These are phyloP conservation scores for Anagyrus pseudococci DNA, from an alignment of 2,888 invertebrate genomes.

Conservation along the genomic window DNA sequence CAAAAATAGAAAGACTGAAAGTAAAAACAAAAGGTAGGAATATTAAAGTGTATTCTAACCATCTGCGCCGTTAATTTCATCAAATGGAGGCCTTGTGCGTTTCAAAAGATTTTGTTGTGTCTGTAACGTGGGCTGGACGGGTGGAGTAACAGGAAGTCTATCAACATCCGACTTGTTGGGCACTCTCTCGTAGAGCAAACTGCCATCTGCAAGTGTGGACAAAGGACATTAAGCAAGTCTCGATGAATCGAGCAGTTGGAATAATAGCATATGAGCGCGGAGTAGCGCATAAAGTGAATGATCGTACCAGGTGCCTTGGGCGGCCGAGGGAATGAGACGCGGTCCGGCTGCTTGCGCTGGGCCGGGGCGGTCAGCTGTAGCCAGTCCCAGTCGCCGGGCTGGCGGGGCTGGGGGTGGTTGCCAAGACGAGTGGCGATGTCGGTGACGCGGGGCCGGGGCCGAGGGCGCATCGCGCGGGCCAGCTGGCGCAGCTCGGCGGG, in stretches of 20 bases:
- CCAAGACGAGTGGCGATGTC: conserved; percentile 75
- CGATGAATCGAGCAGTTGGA: conserved; percentile 2
- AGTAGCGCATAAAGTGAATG: neutral
- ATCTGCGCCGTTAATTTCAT: conserved; percentile 88
- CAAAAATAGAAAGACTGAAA: too few species aligned
- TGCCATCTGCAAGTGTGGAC: conserved; percentile 71
- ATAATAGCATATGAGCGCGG: neutral
- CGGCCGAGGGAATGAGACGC: conserved; percentile 88
- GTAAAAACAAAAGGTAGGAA: neutral
- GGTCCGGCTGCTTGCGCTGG: conserved; percentile 80
- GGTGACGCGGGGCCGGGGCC: conserved; percentile 65
- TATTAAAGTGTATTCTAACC: conserved; percentile 64
- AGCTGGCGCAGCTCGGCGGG: conserved; percentile 54
- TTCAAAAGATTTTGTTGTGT: conserved; percentile 70
- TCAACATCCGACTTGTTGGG: conserved; percentile 79
- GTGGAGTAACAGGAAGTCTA: conserved; percentile 66
- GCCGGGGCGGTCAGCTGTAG: conserved; percentile 76
- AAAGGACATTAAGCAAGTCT: neutral
- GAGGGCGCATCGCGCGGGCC: conserved; percentile 55
- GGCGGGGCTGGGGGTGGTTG: conserved; percentile 63
- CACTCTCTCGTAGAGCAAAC: conserved; percentile 85
- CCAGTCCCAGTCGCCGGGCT: conserved; percentile 71
- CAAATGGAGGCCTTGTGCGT: conserved; percentile 77
- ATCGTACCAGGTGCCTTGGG: conserved; percentile 84
- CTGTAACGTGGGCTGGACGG: conserved; percentile 56